Evolutionary conservation across 2,797 vertebrate genomes (phyloP), one percentile per base, ranked within the genome.

Genomic region (Cygnus olor): DNA sequence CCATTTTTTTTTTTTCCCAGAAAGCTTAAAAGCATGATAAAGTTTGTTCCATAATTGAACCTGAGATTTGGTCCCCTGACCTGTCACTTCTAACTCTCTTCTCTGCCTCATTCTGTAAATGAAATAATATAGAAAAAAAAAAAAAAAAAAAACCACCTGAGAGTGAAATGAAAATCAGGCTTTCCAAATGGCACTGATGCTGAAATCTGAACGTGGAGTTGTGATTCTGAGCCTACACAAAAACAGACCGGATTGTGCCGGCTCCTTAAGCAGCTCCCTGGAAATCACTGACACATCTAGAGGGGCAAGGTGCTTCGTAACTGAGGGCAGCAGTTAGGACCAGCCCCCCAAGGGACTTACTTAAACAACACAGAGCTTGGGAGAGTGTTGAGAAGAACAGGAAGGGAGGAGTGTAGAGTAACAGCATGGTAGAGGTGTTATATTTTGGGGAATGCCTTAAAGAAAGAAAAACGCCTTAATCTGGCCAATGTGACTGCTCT

Each of bases 61-160:
- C 30, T 16, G 19, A 8, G 66, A 80, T 79, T 70, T 90, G 70
- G 38, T 71, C 40, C 82, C 30, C 38, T 63, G 57, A 77, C 45
- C 69, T 85, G 49, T 36, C 58, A 58, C 64, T 90, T 74, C 56
- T 36, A 93, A 61, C 47, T 88, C 47, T 60, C 20, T 32, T 36
- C 42, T 88, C 79, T 40, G 49, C 28, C 85, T 25, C 53, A 77
- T 89, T 87, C 53, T 78, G 65, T 47, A 87, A 38, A 38, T 68
- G 82, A 88, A 90, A 60, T 61, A 89, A n/a, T 70, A 71, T 21
- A 80, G 53, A 68, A 80, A 80, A 93, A 91, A 64, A 28, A 87
- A 80, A 80, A 90, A 90, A 87, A 71, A 71, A 80, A 74, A 93
- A 90, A 64, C 24, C 85, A 92, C 15, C n/a, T 71, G 49, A 28